phyloP scores from a whole-genome alignment of 1,140 invertebrate genomes.

The Diabrotica virgifera region DNA sequence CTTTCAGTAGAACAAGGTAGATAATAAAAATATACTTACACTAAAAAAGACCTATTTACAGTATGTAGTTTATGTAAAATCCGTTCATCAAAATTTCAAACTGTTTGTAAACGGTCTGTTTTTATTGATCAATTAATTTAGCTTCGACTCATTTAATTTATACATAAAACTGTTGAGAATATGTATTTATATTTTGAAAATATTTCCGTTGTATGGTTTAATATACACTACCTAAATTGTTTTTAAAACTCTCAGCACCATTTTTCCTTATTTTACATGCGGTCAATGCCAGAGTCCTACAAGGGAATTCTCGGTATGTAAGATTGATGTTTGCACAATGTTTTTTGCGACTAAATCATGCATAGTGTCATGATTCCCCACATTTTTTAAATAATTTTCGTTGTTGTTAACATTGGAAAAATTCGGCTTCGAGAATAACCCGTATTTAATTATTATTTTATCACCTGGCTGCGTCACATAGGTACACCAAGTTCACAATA shows the following conservation, averaged over 20 bases:
- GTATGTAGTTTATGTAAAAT: too few species aligned
- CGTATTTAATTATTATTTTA: slow-evolving; percentile 5
- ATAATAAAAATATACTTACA: too few species aligned
- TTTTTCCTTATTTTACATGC: slow-evolving; percentile 42
- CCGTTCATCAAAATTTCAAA: too few species aligned
- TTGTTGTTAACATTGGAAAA: slow-evolving; percentile 4
- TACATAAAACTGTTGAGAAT: too few species aligned
- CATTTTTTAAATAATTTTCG: neutral
- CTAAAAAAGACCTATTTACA: too few species aligned
- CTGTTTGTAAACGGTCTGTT: too few species aligned
- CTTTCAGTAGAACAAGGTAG: too few species aligned
- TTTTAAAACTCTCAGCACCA: neutral
- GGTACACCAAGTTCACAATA: slow-evolving; percentile 4
- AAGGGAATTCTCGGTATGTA: slow-evolving; percentile 49
- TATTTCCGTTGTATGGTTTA: too few species aligned
- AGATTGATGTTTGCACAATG: slow-evolving; percentile 19
- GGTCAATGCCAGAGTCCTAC: slow-evolving; percentile 42
- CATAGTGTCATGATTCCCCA: neutral
- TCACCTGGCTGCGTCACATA: neutral
- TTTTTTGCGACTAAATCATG: neutral
- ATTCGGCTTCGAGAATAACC: slow-evolving; percentile 15
- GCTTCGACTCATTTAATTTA: too few species aligned
- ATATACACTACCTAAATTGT: too few species aligned
- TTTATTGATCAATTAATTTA: too few species aligned
- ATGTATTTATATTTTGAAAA: too few species aligned